Conservation (phyloP, 2,113 vertebrate genomes). For the Dendrocopos noguchii region DNA sequence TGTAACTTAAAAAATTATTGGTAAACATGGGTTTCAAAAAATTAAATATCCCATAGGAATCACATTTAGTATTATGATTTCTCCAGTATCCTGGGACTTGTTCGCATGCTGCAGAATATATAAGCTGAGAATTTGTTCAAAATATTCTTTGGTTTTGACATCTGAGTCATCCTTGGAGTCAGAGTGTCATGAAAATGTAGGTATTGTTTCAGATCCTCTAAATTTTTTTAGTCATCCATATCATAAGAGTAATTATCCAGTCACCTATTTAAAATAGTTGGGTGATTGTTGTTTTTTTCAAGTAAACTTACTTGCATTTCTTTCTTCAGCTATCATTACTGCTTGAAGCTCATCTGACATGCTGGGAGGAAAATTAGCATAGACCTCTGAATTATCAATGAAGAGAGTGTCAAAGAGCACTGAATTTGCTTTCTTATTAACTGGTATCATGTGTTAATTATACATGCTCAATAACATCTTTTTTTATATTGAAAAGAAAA, state of each 20-base stretch:
- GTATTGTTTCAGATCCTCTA: background rate
- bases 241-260: background rate
- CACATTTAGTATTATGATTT: background rate
- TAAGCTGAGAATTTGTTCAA: background rate
- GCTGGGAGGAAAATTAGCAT: background rate
- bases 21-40: background rate
- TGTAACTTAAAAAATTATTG: background rate
- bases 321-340: background rate
- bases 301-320: background rate
- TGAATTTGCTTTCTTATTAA: background rate
- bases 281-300: background rate
- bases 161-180: background rate
- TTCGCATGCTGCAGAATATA: background rate
- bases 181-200: background rate
- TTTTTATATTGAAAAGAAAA: background rate
- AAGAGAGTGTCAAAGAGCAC: background rate
- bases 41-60: background rate
- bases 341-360: background rate
- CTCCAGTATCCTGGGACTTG: background rate
- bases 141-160: background rate
- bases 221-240: background rate
- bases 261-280: background rate
- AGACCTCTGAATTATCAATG: background rate
- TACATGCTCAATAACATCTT: background rate
- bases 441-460: background rate